These are phyloP conservation scores for Lagria hirta DNA, from an alignment of 2,888 invertebrate genomes.

Conservation along the genomic window DNA sequence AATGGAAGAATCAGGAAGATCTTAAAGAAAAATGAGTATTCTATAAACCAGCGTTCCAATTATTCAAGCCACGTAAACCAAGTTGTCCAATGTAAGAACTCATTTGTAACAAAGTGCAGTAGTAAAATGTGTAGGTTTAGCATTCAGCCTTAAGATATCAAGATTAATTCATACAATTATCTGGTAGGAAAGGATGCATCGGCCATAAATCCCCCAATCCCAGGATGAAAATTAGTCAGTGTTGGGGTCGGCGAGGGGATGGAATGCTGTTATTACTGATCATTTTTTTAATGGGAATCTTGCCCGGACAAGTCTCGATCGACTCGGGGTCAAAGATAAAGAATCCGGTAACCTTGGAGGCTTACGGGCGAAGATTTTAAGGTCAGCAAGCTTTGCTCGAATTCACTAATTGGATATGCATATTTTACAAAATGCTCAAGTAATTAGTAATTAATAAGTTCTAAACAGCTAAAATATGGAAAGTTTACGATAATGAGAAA, in stretches of 20 bases:
- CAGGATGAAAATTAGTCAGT: slow-evolving; percentile 14
- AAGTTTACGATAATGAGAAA: no score
- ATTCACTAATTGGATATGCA: slow-evolving; percentile 21
- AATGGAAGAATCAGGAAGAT: slow-evolving; percentile 13
- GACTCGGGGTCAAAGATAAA: slow-evolving; percentile 20
- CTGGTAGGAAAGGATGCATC: slow-evolving; percentile 15
- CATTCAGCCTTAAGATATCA: slow-evolving; percentile 29
- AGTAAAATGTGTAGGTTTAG: slow-evolving; percentile 26
- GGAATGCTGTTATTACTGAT: slow-evolving; percentile 26
- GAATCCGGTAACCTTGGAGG: slow-evolving; percentile 22
- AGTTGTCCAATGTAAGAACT: slow-evolving; percentile 16
- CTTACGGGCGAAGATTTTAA: slow-evolving; percentile 16
- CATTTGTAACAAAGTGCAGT: slow-evolving; percentile 22
- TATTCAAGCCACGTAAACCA: slow-evolving; percentile 19
- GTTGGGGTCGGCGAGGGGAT: slow-evolving; percentile 13
- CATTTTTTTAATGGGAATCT: slow-evolving; percentile 27
- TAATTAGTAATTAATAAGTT: no score
- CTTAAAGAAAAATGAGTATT: slow-evolving; percentile 1
- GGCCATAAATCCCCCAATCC: slow-evolving; percentile 14
- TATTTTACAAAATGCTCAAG: no score
- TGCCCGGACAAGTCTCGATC: slow-evolving; percentile 23
- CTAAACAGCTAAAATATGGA: no score
- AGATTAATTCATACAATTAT: slow-evolving; percentile 31
- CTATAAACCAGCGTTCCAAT: slow-evolving; percentile 7
- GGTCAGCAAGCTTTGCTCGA: slow-evolving; percentile 22